A percentile compares a stretch with the other conserved stretches of the same genome.
Conservation (phyloP, 2,797 vertebrate species). For the Nasua narica region DNA sequence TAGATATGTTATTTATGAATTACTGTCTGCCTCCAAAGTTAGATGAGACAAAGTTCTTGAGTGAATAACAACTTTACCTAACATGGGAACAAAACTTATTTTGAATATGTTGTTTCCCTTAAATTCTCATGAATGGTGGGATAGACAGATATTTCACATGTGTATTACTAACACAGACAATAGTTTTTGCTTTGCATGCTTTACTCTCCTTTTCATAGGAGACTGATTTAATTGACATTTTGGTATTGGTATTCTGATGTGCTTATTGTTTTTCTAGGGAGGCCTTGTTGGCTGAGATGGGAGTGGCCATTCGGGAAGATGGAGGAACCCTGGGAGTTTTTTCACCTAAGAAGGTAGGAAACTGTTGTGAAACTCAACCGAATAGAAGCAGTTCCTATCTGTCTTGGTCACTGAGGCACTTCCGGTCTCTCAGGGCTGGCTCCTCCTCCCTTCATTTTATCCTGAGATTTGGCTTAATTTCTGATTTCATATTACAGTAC, state of each 20-base stretch:
- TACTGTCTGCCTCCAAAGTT: not conserved
- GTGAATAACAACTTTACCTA: not conserved
- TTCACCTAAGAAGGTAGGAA: constrained; percentile 98
- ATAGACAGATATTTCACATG: not conserved
- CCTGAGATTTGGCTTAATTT: constrained; percentile 22
- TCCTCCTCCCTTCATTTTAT: not conserved
- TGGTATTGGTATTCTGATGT: not conserved
- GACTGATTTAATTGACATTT: not conserved
- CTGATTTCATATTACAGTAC: not conserved
- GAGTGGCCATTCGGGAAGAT: constrained; percentile 98
- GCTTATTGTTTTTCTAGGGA: constrained; percentile 85
- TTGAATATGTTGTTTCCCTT: constrained; percentile 24
- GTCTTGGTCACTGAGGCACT: not conserved
- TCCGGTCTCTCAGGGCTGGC: not conserved
- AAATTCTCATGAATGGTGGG: not conserved
- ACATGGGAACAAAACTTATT: constrained; percentile 3
- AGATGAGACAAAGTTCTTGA: not conserved
- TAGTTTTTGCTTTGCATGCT: not conserved
- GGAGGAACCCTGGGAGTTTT: constrained; percentile 98
- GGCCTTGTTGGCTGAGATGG: constrained; percentile 98
- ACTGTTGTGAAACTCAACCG: not conserved
- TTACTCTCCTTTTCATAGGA: not conserved
- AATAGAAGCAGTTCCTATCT: not conserved
- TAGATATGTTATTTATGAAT: constrained; percentile 19
- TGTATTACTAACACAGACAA: not conserved